phyloP scores from a whole-genome alignment of 2,797 vertebrate species.

The Acridotheres tristis region DNA sequence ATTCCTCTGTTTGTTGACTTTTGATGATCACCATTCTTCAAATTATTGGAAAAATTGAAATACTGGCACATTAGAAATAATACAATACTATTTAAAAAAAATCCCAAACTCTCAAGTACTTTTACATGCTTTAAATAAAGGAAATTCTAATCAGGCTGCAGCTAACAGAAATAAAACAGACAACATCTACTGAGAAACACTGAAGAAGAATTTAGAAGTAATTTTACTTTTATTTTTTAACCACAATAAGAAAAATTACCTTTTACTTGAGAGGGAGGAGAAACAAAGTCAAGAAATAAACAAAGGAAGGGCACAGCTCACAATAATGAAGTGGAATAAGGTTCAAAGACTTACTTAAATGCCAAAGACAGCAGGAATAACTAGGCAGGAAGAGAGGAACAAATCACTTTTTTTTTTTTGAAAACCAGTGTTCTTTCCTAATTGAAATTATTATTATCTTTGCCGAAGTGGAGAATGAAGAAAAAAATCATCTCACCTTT shows the following conservation, averaged over 20 bases:
- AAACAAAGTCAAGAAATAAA: conserved; percentile 1
- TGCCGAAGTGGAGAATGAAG: not conserved
- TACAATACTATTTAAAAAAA: not conserved
- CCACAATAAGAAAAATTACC: not conserved
- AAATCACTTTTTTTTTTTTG: not conserved
- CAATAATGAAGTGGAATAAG: not conserved
- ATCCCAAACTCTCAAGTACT: not conserved
- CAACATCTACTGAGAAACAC: not conserved
- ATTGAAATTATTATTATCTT: not conserved
- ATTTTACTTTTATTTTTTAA: not conserved
- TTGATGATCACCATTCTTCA: not conserved
- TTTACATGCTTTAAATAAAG: not conserved
- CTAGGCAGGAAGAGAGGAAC: not conserved
- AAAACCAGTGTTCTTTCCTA: not conserved
- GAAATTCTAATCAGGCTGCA: not conserved
- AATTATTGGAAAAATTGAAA: not conserved
- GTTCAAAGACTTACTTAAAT: conserved; percentile 1
- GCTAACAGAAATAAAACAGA: not conserved
- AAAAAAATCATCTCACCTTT: not conserved
- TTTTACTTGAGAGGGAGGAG: not conserved
- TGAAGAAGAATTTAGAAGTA: not conserved
- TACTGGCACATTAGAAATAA: not conserved
- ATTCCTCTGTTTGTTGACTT: not conserved
- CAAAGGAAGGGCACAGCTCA: not conserved
- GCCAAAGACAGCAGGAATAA: not conserved